Evolutionary conservation across 2,797 vertebrate species (phyloP).

Genomic region (Carapus acus): DNA sequence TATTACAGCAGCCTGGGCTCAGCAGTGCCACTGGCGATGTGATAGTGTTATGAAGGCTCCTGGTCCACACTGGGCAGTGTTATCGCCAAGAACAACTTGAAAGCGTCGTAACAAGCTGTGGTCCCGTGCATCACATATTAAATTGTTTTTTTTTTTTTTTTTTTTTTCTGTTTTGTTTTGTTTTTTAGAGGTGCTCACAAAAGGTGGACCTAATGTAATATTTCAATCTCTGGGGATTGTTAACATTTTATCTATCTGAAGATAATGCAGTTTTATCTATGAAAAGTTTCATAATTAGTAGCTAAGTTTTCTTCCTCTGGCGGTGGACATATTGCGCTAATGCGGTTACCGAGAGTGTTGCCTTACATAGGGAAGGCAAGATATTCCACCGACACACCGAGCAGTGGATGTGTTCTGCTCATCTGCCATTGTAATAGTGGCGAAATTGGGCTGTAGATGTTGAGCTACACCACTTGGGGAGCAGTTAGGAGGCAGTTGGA

Average conservation of each 20-base stretch:
- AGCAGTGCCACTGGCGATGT: constrained; percentile 26
- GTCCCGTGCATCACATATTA: constrained; percentile 51
- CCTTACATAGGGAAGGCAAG: constrained; percentile 53
- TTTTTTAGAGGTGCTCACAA: constrained; percentile 41
- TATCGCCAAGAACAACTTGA: constrained; percentile 48
- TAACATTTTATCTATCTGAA: constrained; percentile 73
- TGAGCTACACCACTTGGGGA: constrained; percentile 39
- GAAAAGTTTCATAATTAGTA: constrained; percentile 53
- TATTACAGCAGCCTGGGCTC: constrained; percentile 27
- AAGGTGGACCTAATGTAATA: constrained; percentile 54
- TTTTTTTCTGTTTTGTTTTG: too few species aligned
- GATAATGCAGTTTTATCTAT: constrained; percentile 69
- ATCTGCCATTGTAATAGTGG: constrained; percentile 55
- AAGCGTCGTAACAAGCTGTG: constrained; percentile 43
- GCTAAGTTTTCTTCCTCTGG: constrained; percentile 52
- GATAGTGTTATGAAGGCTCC: constrained; percentile 28
- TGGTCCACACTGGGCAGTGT: constrained; percentile 30
- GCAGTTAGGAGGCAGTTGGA: constrained; percentile 39
- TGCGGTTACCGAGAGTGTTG: constrained; percentile 44
- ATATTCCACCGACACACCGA: constrained; percentile 60
- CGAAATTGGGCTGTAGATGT: constrained; percentile 47
- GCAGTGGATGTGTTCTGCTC: constrained; percentile 57
- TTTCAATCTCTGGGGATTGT: constrained; percentile 71
- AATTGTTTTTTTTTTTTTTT: too few species aligned
- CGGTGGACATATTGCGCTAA: constrained; percentile 45